These are phyloP conservation scores for Diceros bicornis DNA, from an alignment of 2,797 vertebrate genomes.

Conservation along the genomic window DNA sequence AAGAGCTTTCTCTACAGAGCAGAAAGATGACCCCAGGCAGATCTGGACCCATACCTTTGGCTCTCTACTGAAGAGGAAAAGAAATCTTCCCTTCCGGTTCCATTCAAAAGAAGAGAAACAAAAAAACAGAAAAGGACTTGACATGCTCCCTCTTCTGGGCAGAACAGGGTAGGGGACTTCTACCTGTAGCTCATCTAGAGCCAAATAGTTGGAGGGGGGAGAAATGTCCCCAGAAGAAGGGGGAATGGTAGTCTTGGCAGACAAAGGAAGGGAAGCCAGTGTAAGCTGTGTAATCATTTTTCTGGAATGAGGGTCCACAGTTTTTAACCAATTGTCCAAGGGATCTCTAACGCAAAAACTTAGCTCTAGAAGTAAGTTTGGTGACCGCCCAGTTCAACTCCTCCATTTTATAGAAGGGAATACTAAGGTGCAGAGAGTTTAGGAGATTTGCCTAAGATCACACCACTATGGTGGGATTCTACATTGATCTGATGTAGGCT, in stretches of 20 bases:
- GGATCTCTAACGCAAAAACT: neutral
- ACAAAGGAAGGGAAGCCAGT: neutral
- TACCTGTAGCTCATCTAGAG: neutral
- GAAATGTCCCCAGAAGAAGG: neutral
- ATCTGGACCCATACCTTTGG: neutral
- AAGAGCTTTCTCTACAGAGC: neutral
- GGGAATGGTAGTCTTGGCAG: neutral
- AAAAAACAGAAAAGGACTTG: neutral
- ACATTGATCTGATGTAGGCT: too few relatives aligned
- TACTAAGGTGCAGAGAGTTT: neutral
- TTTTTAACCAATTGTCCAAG: neutral
- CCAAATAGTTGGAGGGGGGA: neutral
- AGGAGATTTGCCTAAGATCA: neutral
- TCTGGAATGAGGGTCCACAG: neutral
- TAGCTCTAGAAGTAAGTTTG: neutral
- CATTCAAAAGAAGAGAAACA: neutral
- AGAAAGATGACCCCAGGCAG: conserved; percentile 22
- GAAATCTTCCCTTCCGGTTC: neutral
- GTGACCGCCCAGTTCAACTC: neutral
- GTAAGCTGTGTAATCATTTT: neutral
- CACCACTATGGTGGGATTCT: too few relatives aligned
- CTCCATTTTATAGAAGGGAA: neutral
- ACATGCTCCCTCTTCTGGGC: neutral
- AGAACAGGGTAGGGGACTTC: neutral
- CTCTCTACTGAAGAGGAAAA: conserved; percentile 30